Base-by-base conservation (phyloP, 23 tunicate genomes). In the Halocynthia roretzi region DNA sequence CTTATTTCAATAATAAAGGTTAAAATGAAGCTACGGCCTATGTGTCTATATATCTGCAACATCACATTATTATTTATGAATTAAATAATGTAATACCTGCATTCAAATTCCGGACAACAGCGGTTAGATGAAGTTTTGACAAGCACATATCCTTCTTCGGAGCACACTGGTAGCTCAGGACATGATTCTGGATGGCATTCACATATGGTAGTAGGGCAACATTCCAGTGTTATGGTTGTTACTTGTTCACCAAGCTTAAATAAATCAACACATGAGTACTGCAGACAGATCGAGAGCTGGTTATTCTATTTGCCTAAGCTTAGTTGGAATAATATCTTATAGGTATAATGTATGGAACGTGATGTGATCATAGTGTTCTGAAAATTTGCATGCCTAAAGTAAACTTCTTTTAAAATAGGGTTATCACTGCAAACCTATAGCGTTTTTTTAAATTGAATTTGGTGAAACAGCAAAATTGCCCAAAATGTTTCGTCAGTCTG, bases 41-140 rank as follows among this genome's bases (percentile, higher is more conserved):
- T 31, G 44, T 31, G 44, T 1, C 44, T 31, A 31, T 31, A 31
- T 31, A 31, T 31, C 44, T 31, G 44, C 44, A 31, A 31, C 44
- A 31, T 31, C 44, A 31, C 44, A 31, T 31, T 31, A 31, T 31
- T 31, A 31, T 31, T 31, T 31, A 1, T 31, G 44, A 31, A 31
- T 31, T 31, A 31, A 31, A 31, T 31, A 31, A 31, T 4, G 63
- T 19, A 71, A 60, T 86, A 86, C 98, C 81, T 78, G 98, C 98
- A 92, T 78, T 92, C 98, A 52, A 85, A 92, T 11, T 75, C 84
- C 7, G 85, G 77, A 75, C 98, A 92, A 71, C 98, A 92, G 50
- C 88, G 64, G 53, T 92, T 92, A 8, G 68, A n/a, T 18, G 67
- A 52, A 10, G 80, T 78, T 7, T 86, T 22, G 18, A 60, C 57